These are phyloP conservation scores for Neodon shergylaensis DNA, from an alignment of 2,113 vertebrate genomes.

Conservation along the genomic window DNA sequence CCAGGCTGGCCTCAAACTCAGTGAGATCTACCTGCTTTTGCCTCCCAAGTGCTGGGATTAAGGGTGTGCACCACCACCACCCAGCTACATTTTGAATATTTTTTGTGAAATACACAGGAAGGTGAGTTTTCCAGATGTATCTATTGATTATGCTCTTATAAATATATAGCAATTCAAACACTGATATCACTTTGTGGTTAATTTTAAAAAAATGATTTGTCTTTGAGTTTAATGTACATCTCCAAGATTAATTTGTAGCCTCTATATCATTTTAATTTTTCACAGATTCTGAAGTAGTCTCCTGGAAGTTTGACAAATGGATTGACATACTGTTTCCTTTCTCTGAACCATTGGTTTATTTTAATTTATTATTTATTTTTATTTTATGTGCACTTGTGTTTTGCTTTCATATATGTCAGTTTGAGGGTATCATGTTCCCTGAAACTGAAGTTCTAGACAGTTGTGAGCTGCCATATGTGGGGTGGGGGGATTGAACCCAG, in stretches of 20 bases:
- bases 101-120: conserved; percentile 66
- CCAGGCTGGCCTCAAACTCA: no score
- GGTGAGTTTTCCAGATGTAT: conserved; percentile 60
- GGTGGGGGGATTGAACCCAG: neutral
- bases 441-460: neutral
- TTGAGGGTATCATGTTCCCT: neutral
- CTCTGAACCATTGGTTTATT: neutral
- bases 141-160: conserved; percentile 46
- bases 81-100: conserved; percentile 35
- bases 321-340: conserved; percentile 61
- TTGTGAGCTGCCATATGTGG: neutral
- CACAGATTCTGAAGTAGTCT: conserved; percentile 7
- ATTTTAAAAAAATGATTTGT: conserved; percentile 25
- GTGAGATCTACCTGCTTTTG: no score
- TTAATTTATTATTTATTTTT: neutral
- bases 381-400: neutral
- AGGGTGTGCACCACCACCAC: no score
- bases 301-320: conserved; percentile 46
- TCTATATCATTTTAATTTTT: conserved; percentile 53
- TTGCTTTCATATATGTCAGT: neutral
- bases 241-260: conserved; percentile 55
- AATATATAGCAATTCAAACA: conserved; percentile 54
- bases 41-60: no score
- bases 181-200: conserved; percentile 46
- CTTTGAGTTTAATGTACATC: conserved; percentile 55